phyloP scores from a whole-genome alignment of 2,113 vertebrate species.

The Corapipo altera region DNA sequence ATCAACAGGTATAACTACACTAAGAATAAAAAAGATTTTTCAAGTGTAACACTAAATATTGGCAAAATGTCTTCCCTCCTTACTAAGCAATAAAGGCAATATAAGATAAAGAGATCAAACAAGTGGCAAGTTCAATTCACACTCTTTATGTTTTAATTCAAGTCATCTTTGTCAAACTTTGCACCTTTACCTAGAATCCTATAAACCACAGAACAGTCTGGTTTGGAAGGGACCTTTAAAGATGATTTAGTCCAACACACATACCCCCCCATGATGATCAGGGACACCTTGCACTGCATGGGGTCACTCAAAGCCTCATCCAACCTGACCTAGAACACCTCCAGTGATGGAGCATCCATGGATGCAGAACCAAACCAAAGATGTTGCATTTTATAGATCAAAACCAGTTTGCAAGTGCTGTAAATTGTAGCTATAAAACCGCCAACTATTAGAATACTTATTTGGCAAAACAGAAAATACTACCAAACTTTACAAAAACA shows the following conservation, averaged over 20 bases:
- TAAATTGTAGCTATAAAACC: background rate
- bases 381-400: background rate
- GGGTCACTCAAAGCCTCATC: background rate
- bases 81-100: background rate
- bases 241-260: background rate
- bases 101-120: background rate
- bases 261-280: background rate
- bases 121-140: background rate
- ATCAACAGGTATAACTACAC: background rate
- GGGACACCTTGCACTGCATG: accelerated
- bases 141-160: background rate
- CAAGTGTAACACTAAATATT: background rate
- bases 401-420: background rate
- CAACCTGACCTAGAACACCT: background rate
- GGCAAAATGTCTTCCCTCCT: background rate
- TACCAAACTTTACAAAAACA: background rate
- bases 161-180: background rate
- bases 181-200: background rate
- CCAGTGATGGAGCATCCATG: background rate
- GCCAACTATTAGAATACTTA: background rate
- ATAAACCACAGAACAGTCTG: background rate
- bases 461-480: background rate
- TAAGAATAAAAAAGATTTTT: background rate
- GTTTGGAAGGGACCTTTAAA: background rate
- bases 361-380: background rate